phyloP scores from a whole-genome alignment of 2,888 invertebrate genomes.

The Anodontia alba region DNA sequence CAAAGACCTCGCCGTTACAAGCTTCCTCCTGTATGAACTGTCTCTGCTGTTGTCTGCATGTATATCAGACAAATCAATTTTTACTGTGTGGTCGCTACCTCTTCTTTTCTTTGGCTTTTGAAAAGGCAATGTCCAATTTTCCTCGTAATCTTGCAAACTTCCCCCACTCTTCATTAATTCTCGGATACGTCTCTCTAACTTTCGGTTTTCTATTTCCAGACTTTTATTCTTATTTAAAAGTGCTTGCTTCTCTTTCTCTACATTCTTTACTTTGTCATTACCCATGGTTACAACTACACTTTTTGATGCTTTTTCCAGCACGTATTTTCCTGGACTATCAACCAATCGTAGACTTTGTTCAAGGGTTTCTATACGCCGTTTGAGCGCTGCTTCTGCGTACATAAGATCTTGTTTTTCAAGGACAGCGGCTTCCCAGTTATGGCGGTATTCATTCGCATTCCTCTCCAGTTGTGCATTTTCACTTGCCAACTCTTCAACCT shows the following conservation, averaged over 20 bases:
- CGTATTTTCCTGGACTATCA: not conserved
- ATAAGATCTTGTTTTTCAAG: constrained; percentile 35
- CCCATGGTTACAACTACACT: constrained; percentile 45
- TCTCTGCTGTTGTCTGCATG: not conserved
- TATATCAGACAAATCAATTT: not conserved
- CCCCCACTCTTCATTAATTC: constrained; percentile 3
- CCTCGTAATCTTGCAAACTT: not conserved
- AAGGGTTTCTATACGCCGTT: constrained; percentile 44
- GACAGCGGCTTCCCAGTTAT: constrained; percentile 39
- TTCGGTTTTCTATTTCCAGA: constrained; percentile 43
- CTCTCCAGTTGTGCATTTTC: constrained; percentile 46
- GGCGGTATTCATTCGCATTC: constrained; percentile 30
- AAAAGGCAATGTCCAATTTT: not conserved
- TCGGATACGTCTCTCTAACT: constrained; percentile 25
- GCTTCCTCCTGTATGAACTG: not conserved
- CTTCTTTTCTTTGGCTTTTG: not conserved
- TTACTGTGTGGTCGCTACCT: not conserved
- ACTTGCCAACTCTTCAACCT: constrained; percentile 37
- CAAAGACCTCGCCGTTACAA: not conserved
- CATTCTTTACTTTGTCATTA: constrained; percentile 34
- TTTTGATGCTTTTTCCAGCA: constrained; percentile 20
- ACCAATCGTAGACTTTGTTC: constrained; percentile 23
- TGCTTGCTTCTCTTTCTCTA: constrained; percentile 32
- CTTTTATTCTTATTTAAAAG: constrained; percentile 26
- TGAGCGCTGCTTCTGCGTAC: constrained; percentile 36